These are phyloP conservation scores for Helicorthomorpha holstii DNA, from an alignment of 1,140 invertebrate species.

Conservation along the genomic window DNA sequence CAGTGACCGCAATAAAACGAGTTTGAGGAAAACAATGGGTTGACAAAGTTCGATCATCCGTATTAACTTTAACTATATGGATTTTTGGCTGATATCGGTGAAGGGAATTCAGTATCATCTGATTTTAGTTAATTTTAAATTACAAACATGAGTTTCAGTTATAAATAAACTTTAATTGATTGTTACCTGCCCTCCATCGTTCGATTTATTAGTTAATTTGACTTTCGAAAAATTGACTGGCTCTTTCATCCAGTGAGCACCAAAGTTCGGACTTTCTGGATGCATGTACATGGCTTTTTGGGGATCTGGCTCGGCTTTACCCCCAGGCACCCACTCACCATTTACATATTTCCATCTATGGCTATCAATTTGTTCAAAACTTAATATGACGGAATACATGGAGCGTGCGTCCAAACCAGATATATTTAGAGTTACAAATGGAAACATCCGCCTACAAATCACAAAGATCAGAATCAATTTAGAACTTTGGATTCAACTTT, in stretches of 20 bases:
- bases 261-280: constrained; percentile 91
- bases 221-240: constrained; percentile 92
- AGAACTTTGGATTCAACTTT: too few species aligned
- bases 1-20: constrained; percentile 89
- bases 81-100: constrained; percentile 94
- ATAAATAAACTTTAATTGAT: not conserved
- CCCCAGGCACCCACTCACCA: constrained; percentile 89
- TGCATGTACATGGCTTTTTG: constrained; percentile 84
- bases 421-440: constrained; percentile 77
- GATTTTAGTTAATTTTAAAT: not conserved
- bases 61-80: constrained; percentile 67
- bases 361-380: constrained; percentile 85
- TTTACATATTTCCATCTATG: constrained; percentile 95
- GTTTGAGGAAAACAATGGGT: constrained; percentile 84
- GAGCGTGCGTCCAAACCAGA: constrained; percentile 72
- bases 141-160: not conserved
- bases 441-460: constrained; percentile 92
- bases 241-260: constrained; percentile 95
- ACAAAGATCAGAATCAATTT: too few species aligned
- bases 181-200: constrained; percentile 72
- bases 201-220: constrained; percentile 89
- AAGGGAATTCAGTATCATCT: constrained; percentile 71
- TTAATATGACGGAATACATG: constrained; percentile 84
- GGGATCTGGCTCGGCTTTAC: constrained; percentile 78
- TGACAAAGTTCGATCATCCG: constrained; percentile 36